phyloP scores from a whole-genome alignment of 2,888 invertebrate species.

The Xestoiulus laeticollis region DNA sequence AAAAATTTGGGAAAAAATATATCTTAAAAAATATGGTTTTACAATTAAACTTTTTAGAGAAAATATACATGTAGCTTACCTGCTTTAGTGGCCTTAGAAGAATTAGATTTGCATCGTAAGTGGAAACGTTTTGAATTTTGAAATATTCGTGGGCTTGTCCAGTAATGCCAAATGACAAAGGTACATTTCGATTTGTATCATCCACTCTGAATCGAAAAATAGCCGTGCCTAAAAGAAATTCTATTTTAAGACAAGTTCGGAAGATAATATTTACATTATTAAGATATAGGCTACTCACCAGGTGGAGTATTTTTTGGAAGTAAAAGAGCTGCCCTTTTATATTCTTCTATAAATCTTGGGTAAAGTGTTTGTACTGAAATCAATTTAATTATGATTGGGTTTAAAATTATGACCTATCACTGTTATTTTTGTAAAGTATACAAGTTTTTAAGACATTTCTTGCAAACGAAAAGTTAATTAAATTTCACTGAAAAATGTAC shows the following conservation, averaged over 20 bases:
- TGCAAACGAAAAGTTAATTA: no score
- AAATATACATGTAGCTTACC: not conserved
- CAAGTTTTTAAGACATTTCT: no score
- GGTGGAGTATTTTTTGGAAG: slow-evolving; percentile 48
- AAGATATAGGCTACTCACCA: slow-evolving; percentile 64
- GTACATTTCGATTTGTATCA: slow-evolving; percentile 88
- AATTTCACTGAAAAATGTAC: no score
- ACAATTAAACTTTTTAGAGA: no score
- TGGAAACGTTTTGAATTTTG: slow-evolving; percentile 12
- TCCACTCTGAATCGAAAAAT: slow-evolving; percentile 88
- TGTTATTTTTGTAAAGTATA: no score
- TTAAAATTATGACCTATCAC: not conserved
- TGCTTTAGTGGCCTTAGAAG: slow-evolving; percentile 1
- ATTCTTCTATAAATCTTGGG: slow-evolving; percentile 41
- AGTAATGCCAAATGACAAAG: slow-evolving; percentile 78
- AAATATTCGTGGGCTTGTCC: slow-evolving; percentile 20
- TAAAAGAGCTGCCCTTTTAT: slow-evolving; percentile 32
- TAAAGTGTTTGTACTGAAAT: slow-evolving; percentile 23
- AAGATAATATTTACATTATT: not conserved
- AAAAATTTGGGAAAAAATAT: no score
- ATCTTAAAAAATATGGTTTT: no score
- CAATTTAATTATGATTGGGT: not conserved
- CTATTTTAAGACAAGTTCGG: not conserved
- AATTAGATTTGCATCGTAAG: slow-evolving; percentile 34
- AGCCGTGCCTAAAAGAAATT: slow-evolving; percentile 68